Conservation (phyloP, 2,888 invertebrate genomes). For the Phalera bucephala region DNA sequence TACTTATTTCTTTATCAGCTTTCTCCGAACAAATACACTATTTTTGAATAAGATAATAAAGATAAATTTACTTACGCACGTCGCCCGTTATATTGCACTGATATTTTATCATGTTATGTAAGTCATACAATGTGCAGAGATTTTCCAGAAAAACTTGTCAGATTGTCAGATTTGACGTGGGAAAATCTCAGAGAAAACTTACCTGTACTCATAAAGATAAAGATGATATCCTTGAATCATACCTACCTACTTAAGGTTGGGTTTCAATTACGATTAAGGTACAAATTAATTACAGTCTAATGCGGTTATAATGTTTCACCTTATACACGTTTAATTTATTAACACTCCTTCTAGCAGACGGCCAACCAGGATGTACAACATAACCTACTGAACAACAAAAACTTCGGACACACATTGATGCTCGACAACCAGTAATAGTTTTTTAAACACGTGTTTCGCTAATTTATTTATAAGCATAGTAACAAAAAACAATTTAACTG, state of each 20-base stretch:
- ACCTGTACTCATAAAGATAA: too few species aligned
- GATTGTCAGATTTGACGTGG: conserved; percentile 13
- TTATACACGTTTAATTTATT: too few species aligned
- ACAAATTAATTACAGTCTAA: too few species aligned
- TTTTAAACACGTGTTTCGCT: not conserved
- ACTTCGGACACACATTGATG: not conserved
- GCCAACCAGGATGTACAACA: not conserved
- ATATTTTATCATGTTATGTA: conserved; percentile 13
- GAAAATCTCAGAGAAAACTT: too few species aligned
- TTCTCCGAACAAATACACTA: conserved; percentile 15
- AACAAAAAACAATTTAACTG: conserved; percentile 18
- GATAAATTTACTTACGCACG: conserved; percentile 12
- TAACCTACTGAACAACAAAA: not conserved
- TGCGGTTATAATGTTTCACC: too few species aligned
- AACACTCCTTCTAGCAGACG: too few species aligned
- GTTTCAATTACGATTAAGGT: too few species aligned
- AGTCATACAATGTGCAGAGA: conserved; percentile 1
- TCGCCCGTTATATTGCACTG: conserved; percentile 5
- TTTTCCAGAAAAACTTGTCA: conserved; percentile 14
- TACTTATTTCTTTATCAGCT: conserved; percentile 21
- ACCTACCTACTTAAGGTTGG: too few species aligned
- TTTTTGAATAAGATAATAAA: conserved; percentile 21
- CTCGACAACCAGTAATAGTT: not conserved
- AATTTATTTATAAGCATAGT: not conserved
- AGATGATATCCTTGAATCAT: too few species aligned